Evolutionary conservation across 2,797 vertebrate species (phyloP).

Genomic region (Borostomias antarcticus): DNA sequence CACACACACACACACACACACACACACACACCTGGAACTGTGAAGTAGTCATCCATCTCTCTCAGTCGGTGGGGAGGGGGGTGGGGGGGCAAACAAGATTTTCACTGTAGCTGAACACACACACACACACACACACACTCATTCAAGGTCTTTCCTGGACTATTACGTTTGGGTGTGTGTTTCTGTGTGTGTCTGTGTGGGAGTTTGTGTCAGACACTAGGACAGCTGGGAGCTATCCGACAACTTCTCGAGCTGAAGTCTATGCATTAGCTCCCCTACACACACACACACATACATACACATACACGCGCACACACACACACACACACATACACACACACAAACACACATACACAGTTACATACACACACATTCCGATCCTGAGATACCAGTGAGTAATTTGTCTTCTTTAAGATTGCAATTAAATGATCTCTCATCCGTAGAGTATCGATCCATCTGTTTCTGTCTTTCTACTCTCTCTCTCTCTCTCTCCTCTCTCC

Average conservation of each 20-base stretch:
- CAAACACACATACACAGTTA: no score
- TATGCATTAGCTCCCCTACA: no score
- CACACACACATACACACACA: no score
- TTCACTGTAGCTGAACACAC: background rate
- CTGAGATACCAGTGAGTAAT: background rate
- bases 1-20: no score
- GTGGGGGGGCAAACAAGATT: no score
- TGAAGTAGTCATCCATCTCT: background rate
- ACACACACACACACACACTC: background rate
- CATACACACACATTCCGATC: no score
- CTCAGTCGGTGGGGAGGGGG: background rate
- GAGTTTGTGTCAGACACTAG: no score
- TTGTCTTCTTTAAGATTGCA: slow-evolving; percentile 19
- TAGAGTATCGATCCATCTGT: slow-evolving; percentile 20
- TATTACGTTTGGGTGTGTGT: background rate
- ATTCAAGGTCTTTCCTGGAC: no score
- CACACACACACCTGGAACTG: background rate
- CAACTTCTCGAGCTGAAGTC: background rate
- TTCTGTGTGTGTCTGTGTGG: background rate
- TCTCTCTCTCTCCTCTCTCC: background rate
- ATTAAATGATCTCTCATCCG: slow-evolving; percentile 31
- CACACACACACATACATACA: slow-evolving; percentile 1
- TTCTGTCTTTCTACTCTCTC: background rate
- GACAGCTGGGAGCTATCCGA: no score
- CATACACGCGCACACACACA: background rate